These are phyloP conservation scores for Alectura lathami DNA, from an alignment of 2,113 vertebrate genomes.

Conservation along the genomic window DNA sequence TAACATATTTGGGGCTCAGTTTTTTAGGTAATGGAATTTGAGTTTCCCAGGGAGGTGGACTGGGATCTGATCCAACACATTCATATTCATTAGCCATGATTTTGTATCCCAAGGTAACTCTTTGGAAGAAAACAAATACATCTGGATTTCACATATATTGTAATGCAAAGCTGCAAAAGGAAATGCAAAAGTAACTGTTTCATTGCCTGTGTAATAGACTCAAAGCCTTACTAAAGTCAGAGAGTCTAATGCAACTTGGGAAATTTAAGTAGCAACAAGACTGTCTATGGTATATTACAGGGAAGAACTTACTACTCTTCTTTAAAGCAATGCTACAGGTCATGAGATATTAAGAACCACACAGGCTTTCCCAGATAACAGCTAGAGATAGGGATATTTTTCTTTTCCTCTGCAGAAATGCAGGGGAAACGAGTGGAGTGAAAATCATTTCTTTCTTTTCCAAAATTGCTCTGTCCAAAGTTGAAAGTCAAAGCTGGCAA, in stretches of 20 bases:
- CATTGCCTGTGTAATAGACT: neutral
- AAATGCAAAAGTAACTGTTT: constrained; percentile 58
- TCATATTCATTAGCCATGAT: constrained; percentile 54
- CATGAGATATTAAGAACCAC: neutral
- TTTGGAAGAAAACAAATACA: constrained; percentile 67
- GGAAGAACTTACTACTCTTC: neutral
- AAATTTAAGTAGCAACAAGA: neutral
- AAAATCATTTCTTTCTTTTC: neutral
- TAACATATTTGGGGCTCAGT: neutral
- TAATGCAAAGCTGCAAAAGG: constrained; percentile 56
- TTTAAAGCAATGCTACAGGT: neutral
- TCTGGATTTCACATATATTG: constrained; percentile 64
- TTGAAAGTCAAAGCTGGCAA: neutral
- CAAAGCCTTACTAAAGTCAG: neutral
- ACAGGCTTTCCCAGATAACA: neutral
- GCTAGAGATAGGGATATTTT: neutral
- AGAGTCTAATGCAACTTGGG: neutral
- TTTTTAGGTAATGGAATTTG: constrained; percentile 55
- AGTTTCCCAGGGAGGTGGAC: constrained; percentile 24
- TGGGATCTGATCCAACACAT: constrained; percentile 49
- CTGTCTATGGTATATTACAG: neutral
- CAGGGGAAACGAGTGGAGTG: neutral
- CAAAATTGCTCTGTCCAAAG: neutral
- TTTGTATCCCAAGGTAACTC: constrained; percentile 67
- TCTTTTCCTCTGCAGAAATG: neutral